Evolutionary conservation across 1,140 invertebrate genomes (phyloP), one percentile per base, ranked within the genome.

Genomic region (Metaphire vulgaris): DNA sequence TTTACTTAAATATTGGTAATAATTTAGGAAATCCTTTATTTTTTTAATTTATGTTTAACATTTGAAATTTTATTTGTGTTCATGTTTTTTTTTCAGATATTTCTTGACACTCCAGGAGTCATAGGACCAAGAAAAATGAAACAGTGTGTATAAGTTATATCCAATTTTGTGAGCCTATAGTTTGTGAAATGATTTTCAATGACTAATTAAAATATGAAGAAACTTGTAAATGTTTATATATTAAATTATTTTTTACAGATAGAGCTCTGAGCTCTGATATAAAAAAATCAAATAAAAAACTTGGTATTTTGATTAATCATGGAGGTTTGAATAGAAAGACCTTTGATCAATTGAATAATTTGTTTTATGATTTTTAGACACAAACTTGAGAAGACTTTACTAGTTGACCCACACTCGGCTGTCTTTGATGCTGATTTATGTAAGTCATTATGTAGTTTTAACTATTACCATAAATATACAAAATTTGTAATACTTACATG

Each of bases 21-120:
- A n/a, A n/a, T n/a, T n/a, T n/a, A n/a, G n/a, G n/a, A n/a, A n/a
- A n/a, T n/a, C n/a, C n/a, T n/a, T n/a, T n/a, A n/a, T n/a, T n/a
- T n/a, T n/a, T n/a, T n/a, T n/a, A n/a, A n/a, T n/a, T n/a, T n/a
- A n/a, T n/a, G n/a, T n/a, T n/a, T n/a, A n/a, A n/a, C n/a, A n/a
- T 68, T 33, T n/a, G 16, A n/a, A 28, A 12, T 33, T 29, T 2
- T 31, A n/a, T 34, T 33, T 41, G n/a, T 65, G 28, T 2, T 67
- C 41, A 12, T 41, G 26, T 78, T 71, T 30, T 72, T 75, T 70
- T 74, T 74, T 28, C 33, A 81, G 78, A 72, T 81, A 69, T 93
- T 96, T 83, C 86, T 94, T 16, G 94, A 96, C 81, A 95, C 93
- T 2, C 94, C 93, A 33, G 94, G 93, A 33, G 81, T 95, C 69